These are phyloP conservation scores for Aphis gossypii DNA, from an alignment of 1,140 invertebrate species.

Conservation along the genomic window DNA sequence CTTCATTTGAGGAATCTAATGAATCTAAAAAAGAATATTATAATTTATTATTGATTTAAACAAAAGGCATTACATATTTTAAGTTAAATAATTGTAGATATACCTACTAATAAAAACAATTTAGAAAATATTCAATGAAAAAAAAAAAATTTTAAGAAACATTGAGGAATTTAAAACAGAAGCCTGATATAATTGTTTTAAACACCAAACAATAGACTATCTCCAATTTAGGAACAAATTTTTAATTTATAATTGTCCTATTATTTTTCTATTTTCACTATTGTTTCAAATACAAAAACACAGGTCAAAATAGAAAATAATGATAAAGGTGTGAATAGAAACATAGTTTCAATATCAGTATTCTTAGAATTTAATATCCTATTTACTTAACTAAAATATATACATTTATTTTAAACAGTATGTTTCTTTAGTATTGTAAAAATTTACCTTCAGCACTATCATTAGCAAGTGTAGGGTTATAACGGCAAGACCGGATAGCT, in stretches of 20 bases:
- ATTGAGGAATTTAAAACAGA: not conserved
- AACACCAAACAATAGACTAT: not conserved
- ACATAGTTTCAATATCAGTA: not conserved
- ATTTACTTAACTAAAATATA: not conserved
- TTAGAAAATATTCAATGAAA: not conserved
- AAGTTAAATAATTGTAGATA: not conserved
- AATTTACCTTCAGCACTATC: conserved; percentile 61
- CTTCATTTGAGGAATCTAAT: conserved; percentile 65
- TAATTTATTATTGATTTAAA: not conserved
- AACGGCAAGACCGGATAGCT: conserved; percentile 83
- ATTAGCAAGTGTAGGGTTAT: conserved; percentile 63
- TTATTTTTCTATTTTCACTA: too few relatives aligned
- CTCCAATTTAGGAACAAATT: not conserved
- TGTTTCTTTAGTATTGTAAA: conserved; percentile 59
- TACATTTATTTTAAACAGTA: too few relatives aligned
- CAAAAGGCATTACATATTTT: too few relatives aligned
- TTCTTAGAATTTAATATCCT: not conserved
- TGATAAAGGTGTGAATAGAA: not conserved
- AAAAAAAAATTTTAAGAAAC: not conserved
- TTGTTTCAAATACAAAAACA: not conserved
- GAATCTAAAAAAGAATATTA: conserved; percentile 26
- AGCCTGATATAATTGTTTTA: not conserved
- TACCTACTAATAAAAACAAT: not conserved
- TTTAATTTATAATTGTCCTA: too few relatives aligned
- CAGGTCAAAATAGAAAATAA: not conserved